Base-by-base conservation (phyloP, 2,888 invertebrate genomes). In the Deilephila elpenor region DNA sequence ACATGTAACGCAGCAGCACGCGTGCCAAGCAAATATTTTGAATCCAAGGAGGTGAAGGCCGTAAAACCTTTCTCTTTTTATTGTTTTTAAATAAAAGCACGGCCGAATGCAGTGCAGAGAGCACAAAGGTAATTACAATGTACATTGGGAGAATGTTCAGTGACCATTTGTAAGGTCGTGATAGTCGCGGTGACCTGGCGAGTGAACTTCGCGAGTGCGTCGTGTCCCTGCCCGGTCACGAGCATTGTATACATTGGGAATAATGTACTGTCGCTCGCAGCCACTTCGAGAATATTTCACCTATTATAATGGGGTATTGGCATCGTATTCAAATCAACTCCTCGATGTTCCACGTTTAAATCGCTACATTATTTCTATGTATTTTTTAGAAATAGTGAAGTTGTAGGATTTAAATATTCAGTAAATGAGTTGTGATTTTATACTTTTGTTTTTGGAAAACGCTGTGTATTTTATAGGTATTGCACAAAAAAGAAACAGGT, bases 91-190 rank as follows among this genome's bases (percentile, higher is more conserved):
- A 74, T 62, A 61, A 71, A 71, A 71, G 72, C 72, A 67, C 67
- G 67, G 67, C 17, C 67, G 51, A 44, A 51, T 51, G 67, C 70
- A 74, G 78, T 76, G 73, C 77, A 79, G 74, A 76, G 75, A 67
- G 70, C 71, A 73, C 70, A 72, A 67, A 20, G 59, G 73, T 74
- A 74, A 75, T 74, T 73, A 74, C 73, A 71, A 75, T 79, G 77
- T 76, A 75, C 78, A 78, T 77, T 73, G 72, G 67, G 72, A 67
- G 72, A 73, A 73, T 73, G 79, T 74, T 74, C 78, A 77, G 78
- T 80, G 81, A 78, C 78, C 83, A 77, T 79, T 78, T 79, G 76
- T 78, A 59, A 73, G 76, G 82, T 87, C 87, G 87, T 86, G 88
- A 87, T 84, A 79, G 73, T 77, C 78, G 72, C 59, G 75, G 73